These are phyloP conservation scores for Macropodus opercularis DNA, from an alignment of 2,797 vertebrate species.

Conservation along the genomic window DNA sequence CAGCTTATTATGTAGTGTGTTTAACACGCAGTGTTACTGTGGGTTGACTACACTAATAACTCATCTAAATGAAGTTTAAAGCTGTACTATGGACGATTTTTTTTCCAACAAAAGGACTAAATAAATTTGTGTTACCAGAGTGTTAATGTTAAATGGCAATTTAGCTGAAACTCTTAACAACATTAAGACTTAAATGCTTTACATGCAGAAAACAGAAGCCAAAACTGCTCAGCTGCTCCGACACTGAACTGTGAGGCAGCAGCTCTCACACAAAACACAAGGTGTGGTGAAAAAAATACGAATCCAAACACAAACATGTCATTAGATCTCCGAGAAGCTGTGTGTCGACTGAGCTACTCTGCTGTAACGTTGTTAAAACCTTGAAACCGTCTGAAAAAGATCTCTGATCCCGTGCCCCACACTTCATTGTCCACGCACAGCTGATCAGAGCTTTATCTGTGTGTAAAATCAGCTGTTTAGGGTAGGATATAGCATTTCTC, in stretches of 20 bases:
- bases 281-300: constrained; percentile 35
- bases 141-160: too few relatives aligned
- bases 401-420: constrained; percentile 19
- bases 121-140: too few relatives aligned
- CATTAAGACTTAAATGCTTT: too few relatives aligned
- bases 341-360: constrained; percentile 56
- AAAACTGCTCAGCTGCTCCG: constrained; percentile 14
- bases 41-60: constrained; percentile 13
- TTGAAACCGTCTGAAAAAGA: constrained; percentile 21
- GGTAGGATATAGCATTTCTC: constrained; percentile 75
- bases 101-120: too few relatives aligned
- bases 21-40: constrained; percentile 18
- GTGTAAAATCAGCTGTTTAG: constrained; percentile 77
- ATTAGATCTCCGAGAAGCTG: constrained; percentile 55
- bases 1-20: constrained; percentile 14
- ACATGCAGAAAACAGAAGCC: neutral
- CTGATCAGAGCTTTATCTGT: constrained; percentile 71
- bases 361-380: constrained; percentile 46
- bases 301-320: constrained; percentile 65
- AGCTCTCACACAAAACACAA: constrained; percentile 11
- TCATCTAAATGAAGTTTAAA: constrained; percentile 11
- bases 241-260: constrained; percentile 3
- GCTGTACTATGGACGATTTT: too few relatives aligned
- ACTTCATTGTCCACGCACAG: constrained; percentile 53
- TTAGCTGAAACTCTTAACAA: too few relatives aligned